Evolutionary conservation across 2,888 invertebrate species (phyloP).

Genomic region (Rhagonycha fulva): DNA sequence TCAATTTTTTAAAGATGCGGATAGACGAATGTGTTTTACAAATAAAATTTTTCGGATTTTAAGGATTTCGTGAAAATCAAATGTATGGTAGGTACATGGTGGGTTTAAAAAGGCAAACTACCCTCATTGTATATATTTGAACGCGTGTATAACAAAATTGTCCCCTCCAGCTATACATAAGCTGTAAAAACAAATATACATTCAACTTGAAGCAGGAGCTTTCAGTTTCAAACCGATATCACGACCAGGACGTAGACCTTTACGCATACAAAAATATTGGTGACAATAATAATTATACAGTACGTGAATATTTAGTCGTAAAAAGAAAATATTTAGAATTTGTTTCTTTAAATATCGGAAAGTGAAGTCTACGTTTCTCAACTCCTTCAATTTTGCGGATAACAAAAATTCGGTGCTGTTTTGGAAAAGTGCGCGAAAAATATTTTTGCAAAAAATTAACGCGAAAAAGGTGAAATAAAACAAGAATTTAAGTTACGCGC

Average conservation of each 20-base stretch:
- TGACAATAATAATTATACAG: slow-evolving; percentile 1
- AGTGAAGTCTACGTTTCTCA: background rate
- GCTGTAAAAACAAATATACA: slow-evolving; percentile 5
- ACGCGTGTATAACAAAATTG: background rate
- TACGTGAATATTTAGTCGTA: slow-evolving; percentile 24
- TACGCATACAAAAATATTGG: slow-evolving; percentile 17
- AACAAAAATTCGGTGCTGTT: background rate
- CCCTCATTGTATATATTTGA: background rate
- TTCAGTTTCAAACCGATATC: slow-evolving; percentile 19
- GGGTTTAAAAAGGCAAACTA: background rate
- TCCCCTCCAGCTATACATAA: background rate
- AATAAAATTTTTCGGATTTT: background rate
- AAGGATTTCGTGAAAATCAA: background rate
- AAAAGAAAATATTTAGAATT: slow-evolving; percentile 16
- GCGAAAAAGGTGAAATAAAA: slow-evolving; percentile 1
- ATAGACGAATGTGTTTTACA: background rate
- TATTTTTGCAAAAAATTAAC: background rate
- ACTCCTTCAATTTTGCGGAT: background rate
- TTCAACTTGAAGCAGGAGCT: slow-evolving; percentile 9
- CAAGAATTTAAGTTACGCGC: slow-evolving; percentile 13
- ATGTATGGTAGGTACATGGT: background rate
- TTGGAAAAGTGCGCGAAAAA: background rate
- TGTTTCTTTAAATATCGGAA: background rate
- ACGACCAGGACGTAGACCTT: slow-evolving; percentile 26
- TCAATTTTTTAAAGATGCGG: background rate